Base-by-base conservation (phyloP, 2,888 invertebrate species). In the Monopis laevigella region DNA sequence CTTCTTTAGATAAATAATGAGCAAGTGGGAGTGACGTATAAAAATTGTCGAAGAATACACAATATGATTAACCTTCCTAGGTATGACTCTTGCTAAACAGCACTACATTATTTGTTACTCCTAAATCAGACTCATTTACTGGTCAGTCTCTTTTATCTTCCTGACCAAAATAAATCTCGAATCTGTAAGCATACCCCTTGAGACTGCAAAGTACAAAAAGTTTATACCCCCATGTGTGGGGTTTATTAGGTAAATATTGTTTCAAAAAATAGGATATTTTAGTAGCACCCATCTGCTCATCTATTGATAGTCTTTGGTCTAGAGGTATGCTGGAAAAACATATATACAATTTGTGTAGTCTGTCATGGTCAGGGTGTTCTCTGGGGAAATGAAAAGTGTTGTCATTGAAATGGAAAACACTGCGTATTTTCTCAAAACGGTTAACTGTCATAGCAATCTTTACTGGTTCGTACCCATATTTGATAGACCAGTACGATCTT, bases 191-290 rank as follows among this genome's bases (percentile, higher is more conserved):
- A 44, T 48, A 53, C 11, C 50, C 51, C 38, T 45, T 30, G 40
- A 48, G 30, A 45, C 48, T 51, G 43, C 54, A 52, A 29, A 55
- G 46, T 41, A 55, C 46, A 48, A 47, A 55, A 40, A 54, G 40
- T 48, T 56, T 56, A 48, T 52, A 56, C 36, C 56, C 54, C 54
- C 54, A 56, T 39, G 54, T 55, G 46, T 55, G 54, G 43, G 55
- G 54, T 47, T 56, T 59, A 38, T 55, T 55, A 21, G 51, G 52
- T 27, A 54, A 29, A 40, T 56, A 55, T 46, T 55, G 54, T 38
- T 57, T 56, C 41, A 59, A 49, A 44, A 46, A 52, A 45, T 55
- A 52, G 45, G 48, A 44, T 46, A 52, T 46, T 52, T 55, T 58
- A 24, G 51, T 55, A 14, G 55, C 49, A 48, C 55, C 56, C 54